Evolutionary conservation across 2,113 vertebrate genomes (phyloP), one percentile per base, ranked within the genome.

Genomic region (Tachysurus vachellii): DNA sequence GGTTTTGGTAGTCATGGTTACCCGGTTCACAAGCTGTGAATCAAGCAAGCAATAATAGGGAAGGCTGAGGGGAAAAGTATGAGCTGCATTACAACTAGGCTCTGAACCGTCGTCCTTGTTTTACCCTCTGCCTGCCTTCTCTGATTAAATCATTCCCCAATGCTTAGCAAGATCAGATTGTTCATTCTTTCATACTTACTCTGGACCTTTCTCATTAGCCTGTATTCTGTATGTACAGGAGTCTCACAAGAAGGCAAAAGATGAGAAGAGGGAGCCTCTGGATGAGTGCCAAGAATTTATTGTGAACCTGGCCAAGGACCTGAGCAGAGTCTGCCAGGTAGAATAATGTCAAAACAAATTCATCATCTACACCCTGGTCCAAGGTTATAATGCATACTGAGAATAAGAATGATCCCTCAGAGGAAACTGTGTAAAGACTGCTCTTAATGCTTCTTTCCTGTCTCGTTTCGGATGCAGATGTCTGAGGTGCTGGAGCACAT

Each of bases 251-350:
- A 93, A 90, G 44, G 88, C 89, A 2, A 92, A 91, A 57, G 92
- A 88, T 86, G 94, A 94, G 61, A 94, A 94, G 88, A 70, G 50
- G 70, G 93, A 94, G 80, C 88, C 92, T 8, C 90, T 95, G 90
- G 94, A 95, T 36, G 95, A 95, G 75, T 94, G 93, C 81, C 95
- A 96, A 90, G 88, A 94, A 88, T 95, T 96, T 82, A 53, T 96
- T 59, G 88, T 92, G 87, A 93, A 94, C 13, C 89, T 96, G 88
- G 94, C 95, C 47, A 90, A 91, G 89, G 94, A 96, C 76, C 91
- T 96, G 50, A 89, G 88, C 80, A 91, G 95, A 59, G 94, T 95
- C 36, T 95, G 95, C 87, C 94, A 95, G 94, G 95, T 95, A 92
- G 50, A 66, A 31, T 28, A 56, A 53, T 31, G 71, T 73, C 13